Evolutionary conservation across 2,113 vertebrate species (phyloP).

Genomic region (Eptesicus fuscus): DNA sequence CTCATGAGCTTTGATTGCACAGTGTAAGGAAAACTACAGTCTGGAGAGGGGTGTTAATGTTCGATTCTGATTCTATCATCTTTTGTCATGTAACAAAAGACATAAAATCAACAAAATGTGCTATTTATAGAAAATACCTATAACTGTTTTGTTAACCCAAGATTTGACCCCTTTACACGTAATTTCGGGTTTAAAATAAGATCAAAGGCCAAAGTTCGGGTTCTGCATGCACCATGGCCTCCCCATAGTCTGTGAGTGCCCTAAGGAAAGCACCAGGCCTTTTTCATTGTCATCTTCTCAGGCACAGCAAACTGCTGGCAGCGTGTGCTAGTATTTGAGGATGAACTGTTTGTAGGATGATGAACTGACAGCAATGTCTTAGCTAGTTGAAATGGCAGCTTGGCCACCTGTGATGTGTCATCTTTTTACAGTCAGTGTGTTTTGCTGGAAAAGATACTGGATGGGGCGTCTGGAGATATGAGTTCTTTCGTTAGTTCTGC

Average conservation of each 20-base stretch:
- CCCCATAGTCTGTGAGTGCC: neutral
- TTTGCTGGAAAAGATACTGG: neutral
- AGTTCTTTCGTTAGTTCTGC: neutral
- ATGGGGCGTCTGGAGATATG: neutral
- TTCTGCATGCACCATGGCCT: neutral
- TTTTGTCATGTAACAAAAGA: constrained; percentile 74
- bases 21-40: constrained; percentile 68
- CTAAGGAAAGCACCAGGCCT: neutral
- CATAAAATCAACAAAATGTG: constrained; percentile 71
- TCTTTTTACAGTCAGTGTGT: neutral
- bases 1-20: constrained; percentile 72
- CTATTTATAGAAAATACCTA: constrained; percentile 68
- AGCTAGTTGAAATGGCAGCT: neutral
- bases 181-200: constrained; percentile 61
- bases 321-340: neutral
- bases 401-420: neutral
- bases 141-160: constrained; percentile 74
- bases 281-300: neutral
- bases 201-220: constrained; percentile 50
- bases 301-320: neutral
- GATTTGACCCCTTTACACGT: constrained; percentile 49
- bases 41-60: constrained; percentile 61
- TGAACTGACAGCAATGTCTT: neutral
- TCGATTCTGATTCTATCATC: constrained; percentile 69
- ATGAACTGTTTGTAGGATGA: neutral